Evolutionary conservation across 2,888 invertebrate genomes (phyloP), one percentile per base, ranked within the genome.

Genomic region (Unio delphinus): DNA sequence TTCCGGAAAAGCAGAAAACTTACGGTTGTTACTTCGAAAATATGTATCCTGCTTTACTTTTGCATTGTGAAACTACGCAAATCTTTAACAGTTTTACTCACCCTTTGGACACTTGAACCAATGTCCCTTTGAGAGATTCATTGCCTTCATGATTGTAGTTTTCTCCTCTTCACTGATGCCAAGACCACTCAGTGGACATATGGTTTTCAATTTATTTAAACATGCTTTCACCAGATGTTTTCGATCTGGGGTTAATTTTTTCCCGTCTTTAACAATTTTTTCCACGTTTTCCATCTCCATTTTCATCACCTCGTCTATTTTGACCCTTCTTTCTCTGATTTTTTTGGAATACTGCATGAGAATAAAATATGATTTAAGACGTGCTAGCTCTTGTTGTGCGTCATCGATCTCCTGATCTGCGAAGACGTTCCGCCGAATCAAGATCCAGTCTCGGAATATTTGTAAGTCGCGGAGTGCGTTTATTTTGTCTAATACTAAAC

Each of bases 81-180:
- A 8, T 1, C 11, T 45, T 11, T 11, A 30, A 30, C 30, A 45
- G 45, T 6, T 45, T 2, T 45, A 63, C 73, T 74, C 73, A 89
- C 89, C 94, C 79, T 94, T 94, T 0, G 92, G 93, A 88, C 94
- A 95, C 86, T 93, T 93, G 87, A 91, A 94, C 94, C 94, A 95
- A 81, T 93, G 93, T 0, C 94, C 94, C 63, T 91, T 90, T 61
- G 84, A 88, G 54, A 93, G 82, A 0, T 91, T 92, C 75, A 94
- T 91, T 0, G 93, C 94, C 80, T 86, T 81, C 0, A 93, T 91
- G 64, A 94, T 92, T 89, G 92, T 85, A 28, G 87, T 82, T 58
- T 91, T 89, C 84, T 94, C 93, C 11, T 80, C 75, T 3, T 91
- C 89, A 0, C 90, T 86, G 45, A 92, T 78, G 1, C 81, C 79